A percentile compares a stretch with the other conserved stretches of the same genome.
Evolutionary conservation across 1,140 invertebrate species (phyloP).

Genomic region (Ceratosolen solmsi): DNA sequence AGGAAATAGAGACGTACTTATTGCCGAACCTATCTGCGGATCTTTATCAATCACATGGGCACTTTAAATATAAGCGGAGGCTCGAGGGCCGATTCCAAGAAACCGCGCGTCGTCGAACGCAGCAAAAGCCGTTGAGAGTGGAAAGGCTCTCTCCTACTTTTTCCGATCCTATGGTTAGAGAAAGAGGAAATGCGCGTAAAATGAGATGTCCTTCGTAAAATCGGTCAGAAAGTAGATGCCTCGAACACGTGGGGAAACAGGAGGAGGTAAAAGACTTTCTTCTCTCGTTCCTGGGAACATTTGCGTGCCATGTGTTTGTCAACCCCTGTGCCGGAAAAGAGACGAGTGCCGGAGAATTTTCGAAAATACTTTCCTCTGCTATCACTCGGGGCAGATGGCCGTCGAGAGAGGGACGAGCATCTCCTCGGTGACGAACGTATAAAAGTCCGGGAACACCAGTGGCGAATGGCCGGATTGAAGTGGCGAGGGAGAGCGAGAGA

Average conservation of each 20-base stretch:
- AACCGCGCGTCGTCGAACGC: not conserved
- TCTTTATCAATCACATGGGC: not conserved
- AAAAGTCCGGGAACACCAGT: constrained; percentile 1
- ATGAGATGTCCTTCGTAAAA: constrained; percentile 55
- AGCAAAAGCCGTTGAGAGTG: not conserved
- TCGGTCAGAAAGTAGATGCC: constrained; percentile 34
- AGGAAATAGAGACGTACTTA: not conserved
- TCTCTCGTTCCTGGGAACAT: constrained; percentile 50
- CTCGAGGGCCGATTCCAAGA: not conserved
- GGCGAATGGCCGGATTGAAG: not conserved
- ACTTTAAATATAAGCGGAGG: not conserved
- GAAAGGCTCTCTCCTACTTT: not conserved
- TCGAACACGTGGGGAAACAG: constrained; percentile 64
- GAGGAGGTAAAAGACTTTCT: constrained; percentile 70
- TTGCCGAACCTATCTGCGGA: not conserved
- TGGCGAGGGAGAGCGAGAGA: not conserved
- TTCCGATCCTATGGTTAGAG: not conserved
- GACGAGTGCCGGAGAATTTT: constrained; percentile 9
- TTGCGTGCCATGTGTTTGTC: constrained; percentile 70
- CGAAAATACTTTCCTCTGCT: constrained; percentile 27
- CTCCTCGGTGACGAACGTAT: not conserved
- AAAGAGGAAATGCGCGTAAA: constrained; percentile 58
- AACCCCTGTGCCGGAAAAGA: constrained; percentile 44
- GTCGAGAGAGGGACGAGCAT: not conserved
- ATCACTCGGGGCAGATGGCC: constrained; percentile 10